Evolutionary conservation across 2,888 invertebrate species (phyloP), one percentile per base, ranked within the genome.

Genomic region (Argyra leucocephala): DNA sequence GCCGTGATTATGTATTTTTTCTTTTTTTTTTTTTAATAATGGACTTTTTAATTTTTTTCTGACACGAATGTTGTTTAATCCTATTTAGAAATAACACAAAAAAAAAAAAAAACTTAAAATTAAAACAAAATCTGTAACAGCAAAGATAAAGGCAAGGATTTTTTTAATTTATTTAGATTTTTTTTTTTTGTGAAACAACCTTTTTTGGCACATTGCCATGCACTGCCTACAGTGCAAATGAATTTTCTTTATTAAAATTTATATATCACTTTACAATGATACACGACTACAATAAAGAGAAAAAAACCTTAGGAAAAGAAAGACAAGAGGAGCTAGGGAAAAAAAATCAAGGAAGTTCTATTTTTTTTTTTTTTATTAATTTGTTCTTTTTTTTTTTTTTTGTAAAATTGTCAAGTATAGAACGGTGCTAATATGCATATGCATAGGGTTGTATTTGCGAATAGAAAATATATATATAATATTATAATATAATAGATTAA

Each of bases 201-300:
- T 69, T 67, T 70, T 72, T 70, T 72, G 72, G 72, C 72, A 68
- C 66, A 69, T 65, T 71, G 72, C 72, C 71, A 72, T 72, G 70
- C 71, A 70, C 69, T 70, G 72, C 72, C 72, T 70, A 70, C 71
- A 69, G 48, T 48, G 71, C 72, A 71, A 72, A 72, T 72, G 70
- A 71, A 70, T 70, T 70, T 69, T 68, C 68, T 70, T 71, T 3
- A 70, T 71, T 69, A 70, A 69, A 71, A 71, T 69, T 70, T 70
- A 71, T 70, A 70, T 57, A 57, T 9, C 21, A 57, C 31, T 7
- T 10, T 10, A 31, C 31, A 31, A n/a, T n/a, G n/a, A n/a, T 31
- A 5, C 48, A 48, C n/a, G 4, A n/a, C 48, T 48, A 48, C 48
- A 48, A 18, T 48, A n/a, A 9, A 18, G 15, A 18, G 18, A 48